These are phyloP conservation scores for Julus scanicus DNA, from an alignment of 2,888 invertebrate species.

Conservation along the genomic window DNA sequence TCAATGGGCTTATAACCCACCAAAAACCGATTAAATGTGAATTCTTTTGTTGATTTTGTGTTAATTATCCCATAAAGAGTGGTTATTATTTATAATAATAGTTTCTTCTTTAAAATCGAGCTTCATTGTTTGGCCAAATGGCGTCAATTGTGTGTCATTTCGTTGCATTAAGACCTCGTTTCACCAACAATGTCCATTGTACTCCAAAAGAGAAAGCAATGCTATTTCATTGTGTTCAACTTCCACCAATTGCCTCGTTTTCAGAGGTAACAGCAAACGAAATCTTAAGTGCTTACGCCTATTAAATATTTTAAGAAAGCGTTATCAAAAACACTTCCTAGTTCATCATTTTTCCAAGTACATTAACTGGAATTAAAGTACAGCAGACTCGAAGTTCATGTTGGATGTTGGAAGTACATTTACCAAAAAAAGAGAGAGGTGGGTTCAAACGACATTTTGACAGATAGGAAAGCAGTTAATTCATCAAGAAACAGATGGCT, in stretches of 20 bases:
- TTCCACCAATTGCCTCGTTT: background rate
- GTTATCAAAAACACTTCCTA: background rate
- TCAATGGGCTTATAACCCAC: too few species aligned
- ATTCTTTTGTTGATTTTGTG: too few species aligned
- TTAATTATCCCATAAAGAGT: too few species aligned
- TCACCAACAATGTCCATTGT: slow-evolving; percentile 28
- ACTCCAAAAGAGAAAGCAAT: background rate
- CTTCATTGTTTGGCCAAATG: background rate
- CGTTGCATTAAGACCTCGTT: background rate
- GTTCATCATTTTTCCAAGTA: background rate
- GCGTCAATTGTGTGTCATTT: background rate
- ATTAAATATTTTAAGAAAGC: background rate
- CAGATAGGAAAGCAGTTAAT: slow-evolving; percentile 36
- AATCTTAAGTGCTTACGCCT: background rate
- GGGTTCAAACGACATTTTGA: background rate
- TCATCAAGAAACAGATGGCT: slow-evolving; percentile 6
- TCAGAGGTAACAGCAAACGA: background rate
- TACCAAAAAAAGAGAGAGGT: background rate
- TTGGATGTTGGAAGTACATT: too few species aligned
- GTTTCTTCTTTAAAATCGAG: background rate
- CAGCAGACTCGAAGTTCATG: too few species aligned
- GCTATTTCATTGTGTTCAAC: background rate
- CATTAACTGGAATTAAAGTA: slow-evolving; percentile 20
- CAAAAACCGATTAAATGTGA: too few species aligned
- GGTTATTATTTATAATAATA: background rate